A percentile compares a stretch with the other conserved stretches of the same genome.
phyloP scores from a whole-genome alignment of 2,797 vertebrate genomes.

The Chaetophractus vellerosus region DNA sequence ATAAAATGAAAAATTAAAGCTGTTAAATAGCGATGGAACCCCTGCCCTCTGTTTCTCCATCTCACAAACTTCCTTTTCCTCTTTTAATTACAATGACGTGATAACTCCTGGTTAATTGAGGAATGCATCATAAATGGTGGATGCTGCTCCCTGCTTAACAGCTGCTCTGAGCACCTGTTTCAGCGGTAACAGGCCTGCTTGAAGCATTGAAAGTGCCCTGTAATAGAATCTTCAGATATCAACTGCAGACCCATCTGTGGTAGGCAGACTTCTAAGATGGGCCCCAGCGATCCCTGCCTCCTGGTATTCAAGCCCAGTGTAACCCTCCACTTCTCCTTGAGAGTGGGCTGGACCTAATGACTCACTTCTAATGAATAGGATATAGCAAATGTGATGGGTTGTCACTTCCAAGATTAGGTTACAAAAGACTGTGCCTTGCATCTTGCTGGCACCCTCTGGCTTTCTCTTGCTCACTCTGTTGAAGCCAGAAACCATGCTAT shows the following conservation, averaged over 20 bases:
- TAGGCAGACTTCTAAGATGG: not conserved
- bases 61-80: not conserved
- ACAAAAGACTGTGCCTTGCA: not conserved
- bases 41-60: not conserved
- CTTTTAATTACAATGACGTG: not conserved
- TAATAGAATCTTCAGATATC: not conserved
- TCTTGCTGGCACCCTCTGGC: not conserved
- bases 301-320: not conserved
- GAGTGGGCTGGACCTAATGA: not conserved
- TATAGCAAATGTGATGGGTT: not conserved
- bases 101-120: not conserved
- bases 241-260: not conserved
- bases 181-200: not conserved
- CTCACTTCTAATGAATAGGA: constrained; percentile 54
- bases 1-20: constrained; percentile 41
- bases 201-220: not conserved
- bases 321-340: not conserved
- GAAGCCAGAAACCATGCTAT: not conserved
- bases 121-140: constrained; percentile 17
- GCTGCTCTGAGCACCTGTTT: not conserved
- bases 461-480: constrained; percentile 32
- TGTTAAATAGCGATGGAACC: not conserved
- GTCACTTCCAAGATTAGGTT: constrained; percentile 1
- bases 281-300: not conserved
- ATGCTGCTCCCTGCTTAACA: not conserved